These are phyloP conservation scores for Brotula barbata DNA, from an alignment of 2,797 vertebrate genomes.

Conservation along the genomic window DNA sequence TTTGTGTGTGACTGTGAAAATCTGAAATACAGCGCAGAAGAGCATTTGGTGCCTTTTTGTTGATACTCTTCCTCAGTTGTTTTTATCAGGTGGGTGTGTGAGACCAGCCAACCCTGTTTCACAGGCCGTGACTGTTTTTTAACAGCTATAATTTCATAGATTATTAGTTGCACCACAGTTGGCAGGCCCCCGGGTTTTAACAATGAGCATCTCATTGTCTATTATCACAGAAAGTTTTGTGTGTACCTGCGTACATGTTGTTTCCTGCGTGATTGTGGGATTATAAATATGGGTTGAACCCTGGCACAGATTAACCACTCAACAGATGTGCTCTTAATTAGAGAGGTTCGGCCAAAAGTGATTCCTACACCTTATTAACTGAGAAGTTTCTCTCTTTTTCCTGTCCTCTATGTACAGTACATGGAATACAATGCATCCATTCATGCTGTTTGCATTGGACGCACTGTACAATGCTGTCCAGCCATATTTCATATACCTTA, in stretches of 20 bases:
- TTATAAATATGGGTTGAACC: conserved; percentile 32
- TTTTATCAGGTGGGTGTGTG: conserved; percentile 3
- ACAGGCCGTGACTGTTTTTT: neutral
- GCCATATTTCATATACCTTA: conserved; percentile 36
- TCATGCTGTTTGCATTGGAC: conserved; percentile 14
- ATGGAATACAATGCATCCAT: neutral
- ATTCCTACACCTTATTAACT: neutral
- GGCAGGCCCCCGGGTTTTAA: conserved; percentile 11
- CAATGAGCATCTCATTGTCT: conserved; percentile 19
- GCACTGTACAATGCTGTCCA: conserved; percentile 1
- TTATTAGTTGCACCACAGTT: neutral
- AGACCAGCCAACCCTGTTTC: neutral
- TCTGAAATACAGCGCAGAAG: neutral
- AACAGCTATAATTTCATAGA: neutral
- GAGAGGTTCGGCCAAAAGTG: conserved; percentile 19
- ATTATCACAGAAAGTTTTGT: conserved; percentile 16
- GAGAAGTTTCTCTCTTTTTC: conserved; percentile 20
- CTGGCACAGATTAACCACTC: conserved; percentile 27
- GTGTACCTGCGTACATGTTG: conserved; percentile 18
- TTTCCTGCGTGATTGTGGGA: conserved; percentile 28
- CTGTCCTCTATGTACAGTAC: neutral
- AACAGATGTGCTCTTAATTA: conserved; percentile 31
- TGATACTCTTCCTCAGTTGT: conserved; percentile 1
- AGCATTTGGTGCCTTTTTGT: neutral
- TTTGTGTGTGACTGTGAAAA: too few species aligned